phyloP scores from a whole-genome alignment of 2,888 invertebrate species.

The Diaprepes abbreviatus region DNA sequence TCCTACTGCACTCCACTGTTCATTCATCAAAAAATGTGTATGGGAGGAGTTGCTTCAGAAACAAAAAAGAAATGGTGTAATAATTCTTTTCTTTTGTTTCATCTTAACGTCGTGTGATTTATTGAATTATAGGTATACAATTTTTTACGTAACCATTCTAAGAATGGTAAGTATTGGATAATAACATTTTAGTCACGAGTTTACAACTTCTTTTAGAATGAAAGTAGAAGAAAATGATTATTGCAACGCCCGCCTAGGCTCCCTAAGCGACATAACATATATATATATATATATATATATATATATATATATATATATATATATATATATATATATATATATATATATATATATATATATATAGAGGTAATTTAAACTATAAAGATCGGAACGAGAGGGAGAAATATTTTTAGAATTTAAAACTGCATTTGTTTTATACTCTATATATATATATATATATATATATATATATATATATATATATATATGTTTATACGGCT shows the following conservation, averaged over 20 bases:
- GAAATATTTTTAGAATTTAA: too few species aligned
- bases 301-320: neutral
- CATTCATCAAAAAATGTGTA: neutral
- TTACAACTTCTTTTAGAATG: neutral
- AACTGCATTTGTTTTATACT: too few species aligned
- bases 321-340: neutral
- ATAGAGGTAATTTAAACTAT: too few species aligned
- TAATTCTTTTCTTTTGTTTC: constrained; percentile 40
- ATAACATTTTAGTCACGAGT: neutral
- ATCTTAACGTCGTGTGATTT: constrained; percentile 31
- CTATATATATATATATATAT: too few species aligned
- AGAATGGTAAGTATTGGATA: neutral
- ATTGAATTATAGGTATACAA: constrained; percentile 3
- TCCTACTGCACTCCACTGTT: neutral
- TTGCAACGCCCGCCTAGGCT: neutral
- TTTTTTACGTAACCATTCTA: constrained; percentile 7
- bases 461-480: too few species aligned
- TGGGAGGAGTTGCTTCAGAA: constrained; percentile 8
- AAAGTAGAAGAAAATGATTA: neutral
- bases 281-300: neutral
- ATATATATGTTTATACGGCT: too few species aligned
- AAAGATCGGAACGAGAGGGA: too few species aligned
- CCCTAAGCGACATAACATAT: neutral
- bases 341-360: neutral
- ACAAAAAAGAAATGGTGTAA: constrained; percentile 33